These are phyloP conservation scores for Elanus axillaris DNA, from an alignment of 2,113 vertebrate genomes.

Conservation along the genomic window DNA sequence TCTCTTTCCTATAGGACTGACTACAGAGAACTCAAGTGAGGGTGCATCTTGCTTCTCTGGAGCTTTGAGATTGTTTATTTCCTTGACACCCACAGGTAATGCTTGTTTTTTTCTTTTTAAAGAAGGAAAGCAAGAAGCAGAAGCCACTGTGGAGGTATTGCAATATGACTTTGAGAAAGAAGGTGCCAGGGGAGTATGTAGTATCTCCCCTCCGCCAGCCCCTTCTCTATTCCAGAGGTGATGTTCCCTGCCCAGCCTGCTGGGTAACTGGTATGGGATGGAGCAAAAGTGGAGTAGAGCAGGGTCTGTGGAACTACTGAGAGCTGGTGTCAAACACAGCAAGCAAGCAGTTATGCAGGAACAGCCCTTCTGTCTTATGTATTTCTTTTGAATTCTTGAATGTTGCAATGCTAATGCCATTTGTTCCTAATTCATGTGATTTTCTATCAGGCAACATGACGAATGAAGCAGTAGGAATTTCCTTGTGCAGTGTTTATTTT, in stretches of 20 bases:
- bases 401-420: not conserved
- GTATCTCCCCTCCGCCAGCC: fast-evolving
- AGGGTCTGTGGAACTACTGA: not conserved
- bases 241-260: not conserved
- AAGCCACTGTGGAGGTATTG: not conserved
- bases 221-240: not conserved
- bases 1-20: not conserved
- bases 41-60: not conserved
- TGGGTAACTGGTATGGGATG: not conserved
- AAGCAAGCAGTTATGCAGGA: not conserved
- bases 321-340: not conserved
- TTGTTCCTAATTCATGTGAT: not conserved
- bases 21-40: not conserved
- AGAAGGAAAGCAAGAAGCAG: not conserved
- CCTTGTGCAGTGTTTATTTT: not conserved
- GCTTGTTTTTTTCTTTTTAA: not conserved
- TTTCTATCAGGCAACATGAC: not conserved
- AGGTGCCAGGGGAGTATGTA: not conserved
- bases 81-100: not conserved
- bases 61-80: not conserved
- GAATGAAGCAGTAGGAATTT: not conserved
- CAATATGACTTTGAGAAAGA: not conserved
- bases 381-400: not conserved
- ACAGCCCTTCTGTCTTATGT: not conserved
- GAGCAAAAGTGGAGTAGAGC: not conserved